A percentile compares a stretch with the other conserved stretches of the same genome.
phyloP scores from a whole-genome alignment of 1,140 invertebrate genomes.

The Sitodiplosis mosellana region DNA sequence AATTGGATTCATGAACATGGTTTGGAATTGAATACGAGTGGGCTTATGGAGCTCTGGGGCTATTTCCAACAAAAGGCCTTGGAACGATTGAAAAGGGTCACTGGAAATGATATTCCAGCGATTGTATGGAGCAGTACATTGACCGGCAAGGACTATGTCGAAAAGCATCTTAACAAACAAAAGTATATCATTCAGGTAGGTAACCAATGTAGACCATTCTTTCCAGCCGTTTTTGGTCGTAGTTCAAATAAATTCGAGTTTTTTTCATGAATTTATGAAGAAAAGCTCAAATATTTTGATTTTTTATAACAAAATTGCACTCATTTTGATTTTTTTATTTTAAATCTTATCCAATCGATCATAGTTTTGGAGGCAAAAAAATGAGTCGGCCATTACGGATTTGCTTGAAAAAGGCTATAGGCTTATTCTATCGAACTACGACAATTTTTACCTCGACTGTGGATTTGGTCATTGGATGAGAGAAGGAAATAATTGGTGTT shows the following conservation, averaged over 20 bases:
- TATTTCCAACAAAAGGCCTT: constrained; percentile 45
- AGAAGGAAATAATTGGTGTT: constrained; percentile 54
- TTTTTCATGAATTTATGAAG: too few relatives aligned
- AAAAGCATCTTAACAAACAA: constrained; percentile 42
- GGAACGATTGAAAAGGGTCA: constrained; percentile 29
- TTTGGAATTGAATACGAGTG: constrained; percentile 30
- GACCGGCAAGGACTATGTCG: constrained; percentile 40
- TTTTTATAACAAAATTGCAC: too few relatives aligned
- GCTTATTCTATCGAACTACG: constrained; percentile 52
- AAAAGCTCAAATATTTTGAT: too few relatives aligned
- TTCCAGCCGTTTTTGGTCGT: too few relatives aligned
- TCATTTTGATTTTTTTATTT: too few relatives aligned
- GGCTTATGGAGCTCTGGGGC: constrained; percentile 48
- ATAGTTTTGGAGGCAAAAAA: constrained; percentile 31
- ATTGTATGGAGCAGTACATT: constrained; percentile 61
- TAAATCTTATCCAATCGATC: too few relatives aligned
- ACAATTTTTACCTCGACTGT: constrained; percentile 67
- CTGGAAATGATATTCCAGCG: constrained; percentile 23
- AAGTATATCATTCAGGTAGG: constrained; percentile 62
- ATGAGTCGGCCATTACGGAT: constrained; percentile 34
- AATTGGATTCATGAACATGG: constrained; percentile 36
- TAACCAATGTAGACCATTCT: too few relatives aligned
- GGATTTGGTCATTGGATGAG: constrained; percentile 45
- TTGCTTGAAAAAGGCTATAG: constrained; percentile 45
- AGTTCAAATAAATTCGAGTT: too few relatives aligned